Base-by-base conservation (phyloP, 2,888 invertebrate genomes). In the Papilio elwesi region DNA sequence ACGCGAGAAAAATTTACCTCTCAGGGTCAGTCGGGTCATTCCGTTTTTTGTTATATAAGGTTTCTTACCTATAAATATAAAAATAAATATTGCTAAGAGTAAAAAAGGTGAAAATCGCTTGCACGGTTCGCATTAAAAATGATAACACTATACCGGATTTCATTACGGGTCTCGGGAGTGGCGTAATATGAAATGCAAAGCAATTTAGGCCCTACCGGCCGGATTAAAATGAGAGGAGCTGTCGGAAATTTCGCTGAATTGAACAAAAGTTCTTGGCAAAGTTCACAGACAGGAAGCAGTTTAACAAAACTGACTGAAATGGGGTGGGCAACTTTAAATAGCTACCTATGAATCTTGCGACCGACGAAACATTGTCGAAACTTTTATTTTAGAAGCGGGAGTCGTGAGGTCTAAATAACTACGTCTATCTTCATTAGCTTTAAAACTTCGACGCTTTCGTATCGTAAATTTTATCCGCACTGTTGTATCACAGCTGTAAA, bases 171-270 rank as follows among this genome's bases (percentile, higher is more conserved):
- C 80, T 76, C 78, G 57, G 52, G 77, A 75, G 78, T 69, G 47
- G 74, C 75, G 76, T 77, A 77, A 76, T 76, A 73, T 78, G 77
- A 82, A 81, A 79, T 78, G 76, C 77, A 79, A 74, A 79, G 80
- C 78, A 78, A 82, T 82, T 78, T 78, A 49, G 68, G 73, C 73
- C 64, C 51, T 49, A 57, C 55, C 13, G 49, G 76, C 75, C 77
- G 81, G 80, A 81, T 81, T 76, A 78, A 74, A 62, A 43, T 43
- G 64, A 13, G 63, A 63, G 64, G 68, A 49, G 65, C 64, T 26
- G 68, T 55, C 72, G 53, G 62, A 57, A 64, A 69, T 73, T 73
- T 51, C 65, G 55, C 69, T 65, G 69, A 73, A 73, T 73, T 59
- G 73, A 43, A 57, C 64, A 57, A 65, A 73, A 68, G 65, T 68